phyloP scores from a whole-genome alignment of 2,797 vertebrate species.

The Neosilurus mollespiculum region DNA sequence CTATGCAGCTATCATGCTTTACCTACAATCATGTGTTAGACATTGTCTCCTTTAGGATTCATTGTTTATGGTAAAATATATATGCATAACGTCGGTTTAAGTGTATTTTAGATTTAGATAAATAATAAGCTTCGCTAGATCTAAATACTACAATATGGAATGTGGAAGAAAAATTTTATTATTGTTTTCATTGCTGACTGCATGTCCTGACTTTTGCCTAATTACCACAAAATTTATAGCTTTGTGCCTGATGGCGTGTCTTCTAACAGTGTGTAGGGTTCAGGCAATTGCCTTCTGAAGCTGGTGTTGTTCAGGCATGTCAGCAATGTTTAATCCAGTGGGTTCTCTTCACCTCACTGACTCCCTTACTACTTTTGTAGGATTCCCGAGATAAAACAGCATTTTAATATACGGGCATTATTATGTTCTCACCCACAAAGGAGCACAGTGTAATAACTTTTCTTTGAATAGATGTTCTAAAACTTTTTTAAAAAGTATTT shows the following conservation, averaged over 20 bases:
- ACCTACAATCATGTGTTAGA: background rate
- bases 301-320: slow-evolving; percentile 58
- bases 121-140: background rate
- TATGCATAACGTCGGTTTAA: background rate
- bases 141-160: slow-evolving; percentile 7
- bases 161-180: slow-evolving; percentile 9
- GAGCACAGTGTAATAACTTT: background rate
- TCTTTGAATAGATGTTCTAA: background rate
- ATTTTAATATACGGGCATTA: slow-evolving; percentile 18
- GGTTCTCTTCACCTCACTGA: slow-evolving; percentile 17
- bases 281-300: slow-evolving; percentile 62
- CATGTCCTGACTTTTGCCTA: slow-evolving; percentile 41
- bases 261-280: slow-evolving; percentile 58
- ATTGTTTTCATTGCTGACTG: slow-evolving; percentile 30
- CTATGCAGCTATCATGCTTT: background rate
- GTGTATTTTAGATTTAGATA: slow-evolving; percentile 7
- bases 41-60: background rate
- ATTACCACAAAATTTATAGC: slow-evolving; percentile 58
- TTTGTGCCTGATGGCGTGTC: slow-evolving; percentile 57
- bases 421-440: background rate
- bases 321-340: slow-evolving; percentile 29
- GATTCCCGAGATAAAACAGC: slow-evolving; percentile 31
- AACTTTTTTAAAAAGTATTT: background rate
- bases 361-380: slow-evolving; percentile 10
- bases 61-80: background rate